Evolutionary conservation across 30 jellyfish, hydroid and myxozoan genomes (phyloP).

Genomic region (Cassiopea xamachana): DNA sequence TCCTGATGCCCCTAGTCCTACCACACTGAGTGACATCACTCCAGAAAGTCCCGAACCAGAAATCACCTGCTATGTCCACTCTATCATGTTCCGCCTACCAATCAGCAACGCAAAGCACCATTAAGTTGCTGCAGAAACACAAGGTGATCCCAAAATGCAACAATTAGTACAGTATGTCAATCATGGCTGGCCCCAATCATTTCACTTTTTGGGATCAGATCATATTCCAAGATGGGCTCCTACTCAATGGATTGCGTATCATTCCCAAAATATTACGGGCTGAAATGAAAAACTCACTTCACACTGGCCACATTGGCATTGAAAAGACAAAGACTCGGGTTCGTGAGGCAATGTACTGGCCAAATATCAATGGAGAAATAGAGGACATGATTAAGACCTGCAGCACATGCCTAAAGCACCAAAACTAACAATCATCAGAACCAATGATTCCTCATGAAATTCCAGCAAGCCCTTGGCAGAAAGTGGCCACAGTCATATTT

Average conservation of each 20-base stretch:
- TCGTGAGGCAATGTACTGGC: too few relatives aligned
- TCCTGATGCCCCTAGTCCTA: constrained; percentile 66
- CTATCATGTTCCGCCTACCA: constrained; percentile 36
- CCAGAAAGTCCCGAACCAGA: constrained; percentile 41
- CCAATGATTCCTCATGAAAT: constrained; percentile 61
- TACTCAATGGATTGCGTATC: constrained; percentile 23
- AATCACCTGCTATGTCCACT: constrained; percentile 39
- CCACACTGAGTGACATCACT: constrained; percentile 51
- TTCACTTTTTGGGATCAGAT: not conserved
- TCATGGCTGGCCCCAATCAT: constrained; percentile 32
- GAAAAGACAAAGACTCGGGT: too few relatives aligned
- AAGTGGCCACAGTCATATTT: constrained; percentile 66
- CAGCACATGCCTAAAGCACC: constrained; percentile 47
- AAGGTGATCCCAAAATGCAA: constrained; percentile 32
- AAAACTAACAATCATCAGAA: constrained; percentile 51
- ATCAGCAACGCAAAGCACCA: constrained; percentile 25
- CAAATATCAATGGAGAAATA: too few relatives aligned
- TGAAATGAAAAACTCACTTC: not conserved
- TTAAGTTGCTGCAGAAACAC: constrained; percentile 26
- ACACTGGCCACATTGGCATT: too few relatives aligned
- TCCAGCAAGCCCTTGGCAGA: constrained; percentile 55
- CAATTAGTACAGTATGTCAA: constrained; percentile 22
- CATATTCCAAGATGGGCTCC: constrained; percentile 3
- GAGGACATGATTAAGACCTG: constrained; percentile 26
- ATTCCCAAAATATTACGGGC: constrained; percentile 20